Evolutionary conservation across 2,797 vertebrate genomes (phyloP).

Genomic region (Mormyrops attenuatus): DNA sequence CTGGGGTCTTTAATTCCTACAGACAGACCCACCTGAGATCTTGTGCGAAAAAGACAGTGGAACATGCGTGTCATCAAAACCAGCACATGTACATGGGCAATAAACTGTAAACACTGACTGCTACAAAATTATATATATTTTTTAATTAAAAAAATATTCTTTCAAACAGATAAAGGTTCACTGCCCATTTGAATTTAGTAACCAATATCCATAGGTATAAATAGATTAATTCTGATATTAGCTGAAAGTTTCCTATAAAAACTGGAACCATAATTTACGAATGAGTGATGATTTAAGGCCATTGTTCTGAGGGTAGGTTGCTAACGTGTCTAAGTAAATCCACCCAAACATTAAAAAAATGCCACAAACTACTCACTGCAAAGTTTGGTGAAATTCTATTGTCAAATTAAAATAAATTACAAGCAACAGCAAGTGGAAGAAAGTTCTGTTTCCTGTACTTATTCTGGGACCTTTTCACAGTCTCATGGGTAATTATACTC

Average conservation of each 20-base stretch:
- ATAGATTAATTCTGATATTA: background rate
- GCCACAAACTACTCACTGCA: background rate
- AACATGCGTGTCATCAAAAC: background rate
- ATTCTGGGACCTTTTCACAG: background rate
- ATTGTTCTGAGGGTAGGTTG: background rate
- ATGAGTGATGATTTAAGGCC: conserved; percentile 14
- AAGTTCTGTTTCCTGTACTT: background rate
- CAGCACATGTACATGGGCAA: background rate
- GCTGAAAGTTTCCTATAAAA: background rate
- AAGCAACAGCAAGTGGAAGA: background rate
- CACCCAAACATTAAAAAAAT: background rate
- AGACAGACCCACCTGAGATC: background rate
- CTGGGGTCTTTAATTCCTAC: background rate
- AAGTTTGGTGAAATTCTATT: background rate
- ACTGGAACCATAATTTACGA: background rate
- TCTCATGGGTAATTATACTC: background rate
- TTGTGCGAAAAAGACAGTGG: background rate
- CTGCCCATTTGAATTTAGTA: background rate
- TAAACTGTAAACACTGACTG: background rate
- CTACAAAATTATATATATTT: conserved; percentile 11
- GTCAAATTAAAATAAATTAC: background rate
- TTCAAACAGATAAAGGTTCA: conserved; percentile 12
- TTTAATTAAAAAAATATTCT: conserved; percentile 14
- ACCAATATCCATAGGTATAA: background rate
- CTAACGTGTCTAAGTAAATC: background rate